These are phyloP conservation scores for Zaprionus africanus DNA, from an alignment of 1,140 invertebrate species.

Conservation along the genomic window DNA sequence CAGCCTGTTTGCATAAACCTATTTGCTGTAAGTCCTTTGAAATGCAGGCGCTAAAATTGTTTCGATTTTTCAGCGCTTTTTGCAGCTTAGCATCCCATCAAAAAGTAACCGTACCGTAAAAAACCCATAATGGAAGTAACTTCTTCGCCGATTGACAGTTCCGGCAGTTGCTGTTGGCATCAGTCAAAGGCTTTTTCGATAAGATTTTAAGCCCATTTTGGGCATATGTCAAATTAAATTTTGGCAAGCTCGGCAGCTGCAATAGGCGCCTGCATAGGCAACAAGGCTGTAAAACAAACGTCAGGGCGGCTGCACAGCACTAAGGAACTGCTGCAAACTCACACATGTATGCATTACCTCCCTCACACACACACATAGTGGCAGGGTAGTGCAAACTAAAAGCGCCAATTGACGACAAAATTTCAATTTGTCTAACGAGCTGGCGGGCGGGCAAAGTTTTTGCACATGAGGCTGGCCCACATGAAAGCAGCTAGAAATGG, in stretches of 20 bases:
- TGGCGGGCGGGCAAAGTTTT: conserved; percentile 61
- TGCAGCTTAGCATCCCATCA: too few species aligned
- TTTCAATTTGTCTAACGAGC: conserved; percentile 81
- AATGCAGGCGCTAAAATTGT: background rate
- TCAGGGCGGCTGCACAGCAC: background rate
- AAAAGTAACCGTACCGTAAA: background rate
- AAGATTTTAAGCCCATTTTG: conserved; percentile 22
- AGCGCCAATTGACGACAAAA: conserved; percentile 77
- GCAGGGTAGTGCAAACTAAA: conserved; percentile 32
- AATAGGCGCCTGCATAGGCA: conserved; percentile 12
- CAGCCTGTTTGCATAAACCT: too few species aligned
- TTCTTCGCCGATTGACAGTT: conserved; percentile 17
- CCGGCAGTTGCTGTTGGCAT: conserved; percentile 26
- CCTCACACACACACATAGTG: background rate
- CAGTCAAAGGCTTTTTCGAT: conserved; percentile 38
- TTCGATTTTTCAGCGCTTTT: background rate
- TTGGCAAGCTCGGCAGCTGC: conserved; percentile 8
- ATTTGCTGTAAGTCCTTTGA: too few species aligned
- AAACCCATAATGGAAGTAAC: background rate
- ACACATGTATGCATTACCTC: background rate
- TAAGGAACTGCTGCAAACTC: conserved; percentile 41
- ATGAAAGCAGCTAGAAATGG: conserved; percentile 52
- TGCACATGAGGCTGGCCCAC: conserved; percentile 46
- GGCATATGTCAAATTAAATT: conserved; percentile 36
- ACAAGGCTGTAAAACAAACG: conserved; percentile 28